phyloP scores from a whole-genome alignment of 2,888 invertebrate species.

The Pinctada fucata region DNA sequence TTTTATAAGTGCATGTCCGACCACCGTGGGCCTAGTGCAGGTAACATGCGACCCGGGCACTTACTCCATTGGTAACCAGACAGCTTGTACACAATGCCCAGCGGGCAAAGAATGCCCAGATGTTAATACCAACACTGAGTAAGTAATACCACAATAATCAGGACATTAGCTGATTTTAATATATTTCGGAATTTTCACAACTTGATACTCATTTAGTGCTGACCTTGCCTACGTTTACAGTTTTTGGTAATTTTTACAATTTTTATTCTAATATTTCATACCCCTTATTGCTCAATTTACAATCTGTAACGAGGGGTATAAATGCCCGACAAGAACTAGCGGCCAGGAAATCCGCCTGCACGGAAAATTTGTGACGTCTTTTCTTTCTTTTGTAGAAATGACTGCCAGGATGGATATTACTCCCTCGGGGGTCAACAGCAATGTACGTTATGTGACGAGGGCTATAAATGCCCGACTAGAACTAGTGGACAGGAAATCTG shows the following conservation, averaged over 20 bases:
- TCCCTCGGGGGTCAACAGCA: constrained; percentile 64
- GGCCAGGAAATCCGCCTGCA: constrained; percentile 60
- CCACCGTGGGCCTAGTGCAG: constrained; percentile 47
- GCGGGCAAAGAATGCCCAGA: constrained; percentile 69
- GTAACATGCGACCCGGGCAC: constrained; percentile 65
- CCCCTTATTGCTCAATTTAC: too few species aligned
- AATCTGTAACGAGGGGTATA: constrained; percentile 68
- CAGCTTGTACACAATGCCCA: constrained; percentile 68
- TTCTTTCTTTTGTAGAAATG: constrained; percentile 52
- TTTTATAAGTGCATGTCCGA: constrained; percentile 58
- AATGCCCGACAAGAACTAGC: constrained; percentile 60
- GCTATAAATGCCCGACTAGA: constrained; percentile 64
- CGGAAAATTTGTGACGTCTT: too few species aligned
- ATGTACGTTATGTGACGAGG: constrained; percentile 71
- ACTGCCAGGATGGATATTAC: constrained; percentile 68
- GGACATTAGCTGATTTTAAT: too few species aligned
- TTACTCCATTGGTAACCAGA: constrained; percentile 68
- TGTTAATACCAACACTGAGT: constrained; percentile 58
- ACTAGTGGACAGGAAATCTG: constrained; percentile 62
- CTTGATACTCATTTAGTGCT: too few species aligned
- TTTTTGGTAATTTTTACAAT: too few species aligned
- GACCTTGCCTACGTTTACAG: too few species aligned
- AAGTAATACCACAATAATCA: too few species aligned
- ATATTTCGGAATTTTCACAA: too few species aligned
- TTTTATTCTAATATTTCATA: too few species aligned